phyloP scores from a whole-genome alignment of 2,888 invertebrate genomes.

The Acleris cristana region DNA sequence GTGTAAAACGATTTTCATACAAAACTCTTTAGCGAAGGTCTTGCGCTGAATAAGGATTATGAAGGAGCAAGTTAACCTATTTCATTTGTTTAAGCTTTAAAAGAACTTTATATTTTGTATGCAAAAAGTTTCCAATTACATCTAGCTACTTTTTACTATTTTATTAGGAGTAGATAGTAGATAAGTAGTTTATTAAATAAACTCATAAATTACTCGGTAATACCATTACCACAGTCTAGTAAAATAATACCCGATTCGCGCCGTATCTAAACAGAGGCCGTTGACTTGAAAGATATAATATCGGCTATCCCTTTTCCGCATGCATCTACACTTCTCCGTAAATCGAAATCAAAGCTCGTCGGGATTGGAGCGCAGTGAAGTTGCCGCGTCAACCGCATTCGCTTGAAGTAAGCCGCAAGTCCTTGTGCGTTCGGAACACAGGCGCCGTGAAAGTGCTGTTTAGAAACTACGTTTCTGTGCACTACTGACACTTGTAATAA shows the following conservation, averaged over 20 bases:
- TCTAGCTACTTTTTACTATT: too few relatives aligned
- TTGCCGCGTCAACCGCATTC: slow-evolving; percentile 53
- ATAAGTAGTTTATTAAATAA: background rate
- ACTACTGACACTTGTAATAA: background rate
- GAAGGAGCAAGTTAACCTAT: too few relatives aligned
- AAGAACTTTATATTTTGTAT: too few relatives aligned
- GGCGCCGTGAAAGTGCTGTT: slow-evolving; percentile 11
- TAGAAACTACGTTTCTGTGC: slow-evolving; percentile 17
- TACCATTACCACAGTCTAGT: slow-evolving; percentile 55
- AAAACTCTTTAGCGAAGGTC: too few relatives aligned
- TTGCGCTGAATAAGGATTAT: too few relatives aligned
- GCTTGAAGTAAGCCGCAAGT: slow-evolving; percentile 64
- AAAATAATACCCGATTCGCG: slow-evolving; percentile 61
- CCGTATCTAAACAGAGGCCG: slow-evolving; percentile 77
- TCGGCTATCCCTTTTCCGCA: slow-evolving; percentile 63
- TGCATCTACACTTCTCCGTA: slow-evolving; percentile 77
- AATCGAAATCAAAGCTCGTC: slow-evolving; percentile 84
- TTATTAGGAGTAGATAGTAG: background rate
- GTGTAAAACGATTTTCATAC: too few relatives aligned
- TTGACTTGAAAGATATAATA: slow-evolving; percentile 76
- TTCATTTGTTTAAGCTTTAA: too few relatives aligned
- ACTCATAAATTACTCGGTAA: background rate
- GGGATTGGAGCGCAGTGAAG: slow-evolving; percentile 74
- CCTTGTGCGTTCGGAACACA: slow-evolving; percentile 61
- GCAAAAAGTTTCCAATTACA: too few relatives aligned